Percentiles rank a stretch among this genome's conserved stretches.
phyloP scores from a whole-genome alignment of 2,797 vertebrate genomes.

The Tangara arthus region DNA sequence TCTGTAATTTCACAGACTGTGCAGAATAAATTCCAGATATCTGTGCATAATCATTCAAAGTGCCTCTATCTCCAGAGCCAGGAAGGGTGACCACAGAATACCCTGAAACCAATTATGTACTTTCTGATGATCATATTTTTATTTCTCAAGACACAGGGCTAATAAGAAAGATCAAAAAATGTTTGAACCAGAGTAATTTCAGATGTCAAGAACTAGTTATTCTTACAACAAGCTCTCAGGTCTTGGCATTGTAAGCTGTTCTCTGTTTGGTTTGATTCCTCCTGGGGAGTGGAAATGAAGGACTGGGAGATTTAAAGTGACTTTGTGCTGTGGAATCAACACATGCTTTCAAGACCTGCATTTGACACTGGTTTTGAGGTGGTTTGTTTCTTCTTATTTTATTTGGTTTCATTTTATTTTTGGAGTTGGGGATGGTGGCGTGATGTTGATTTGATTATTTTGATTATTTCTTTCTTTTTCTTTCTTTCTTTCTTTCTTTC shows the following conservation, averaged over 20 bases:
- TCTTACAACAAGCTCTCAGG: constrained; percentile 26
- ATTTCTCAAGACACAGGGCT: constrained; percentile 37
- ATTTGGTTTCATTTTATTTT: background rate
- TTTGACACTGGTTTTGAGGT: background rate
- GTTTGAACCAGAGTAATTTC: constrained; percentile 59
- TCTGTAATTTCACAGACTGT: constrained; percentile 52
- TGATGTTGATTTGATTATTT: background rate
- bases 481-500: background rate
- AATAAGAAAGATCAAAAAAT: constrained; percentile 63
- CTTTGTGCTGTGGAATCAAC: constrained; percentile 11
- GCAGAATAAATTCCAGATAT: constrained; percentile 54
- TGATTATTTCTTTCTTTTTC: no score
- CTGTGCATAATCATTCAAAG: constrained; percentile 30
- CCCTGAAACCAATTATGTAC: constrained; percentile 45
- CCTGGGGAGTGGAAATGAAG: background rate
- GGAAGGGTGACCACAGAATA: constrained; percentile 48
- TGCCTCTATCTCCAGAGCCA: constrained; percentile 32
- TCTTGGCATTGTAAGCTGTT: constrained; percentile 5
- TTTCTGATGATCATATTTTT: constrained; percentile 62
- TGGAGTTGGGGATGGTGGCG: rapidly evolving
- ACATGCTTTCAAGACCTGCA: background rate
- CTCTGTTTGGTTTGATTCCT: constrained; percentile 59
- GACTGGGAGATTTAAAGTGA: constrained; percentile 4
- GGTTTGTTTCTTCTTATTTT: background rate
- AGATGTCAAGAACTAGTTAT: constrained; percentile 61